Conservation (phyloP, 2,888 invertebrate genomes). For the Ypsolopha scabrella region DNA sequence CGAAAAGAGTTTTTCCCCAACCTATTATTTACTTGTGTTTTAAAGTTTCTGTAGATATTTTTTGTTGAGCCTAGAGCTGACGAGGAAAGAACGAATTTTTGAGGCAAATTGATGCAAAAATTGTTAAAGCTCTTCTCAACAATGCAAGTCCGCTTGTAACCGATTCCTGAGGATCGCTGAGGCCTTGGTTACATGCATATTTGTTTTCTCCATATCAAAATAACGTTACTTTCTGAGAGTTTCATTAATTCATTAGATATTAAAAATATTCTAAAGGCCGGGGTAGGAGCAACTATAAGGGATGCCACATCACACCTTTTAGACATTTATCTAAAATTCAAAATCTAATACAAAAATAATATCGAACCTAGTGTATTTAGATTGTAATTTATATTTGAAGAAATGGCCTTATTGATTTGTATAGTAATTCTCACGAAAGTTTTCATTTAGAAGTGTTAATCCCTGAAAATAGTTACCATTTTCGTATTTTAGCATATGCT, state of each 20-base stretch:
- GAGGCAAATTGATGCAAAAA: too few species aligned
- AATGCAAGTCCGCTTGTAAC: constrained; percentile 58
- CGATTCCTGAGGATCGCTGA: constrained; percentile 27
- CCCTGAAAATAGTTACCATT: constrained; percentile 70
- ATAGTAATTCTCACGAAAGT: not conserved
- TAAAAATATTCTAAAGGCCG: constrained; percentile 39
- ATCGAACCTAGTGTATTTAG: too few species aligned
- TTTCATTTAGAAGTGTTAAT: constrained; percentile 42
- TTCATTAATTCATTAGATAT: constrained; percentile 52
- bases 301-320: constrained; percentile 33
- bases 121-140: constrained; percentile 26
- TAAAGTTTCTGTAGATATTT: too few species aligned
- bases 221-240: constrained; percentile 32
- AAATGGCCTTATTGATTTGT: too few species aligned
- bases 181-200: constrained; percentile 65
- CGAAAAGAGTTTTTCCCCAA: too few species aligned
- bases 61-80: too few species aligned
- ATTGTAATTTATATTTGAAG: too few species aligned
- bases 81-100: too few species aligned
- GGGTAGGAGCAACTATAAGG: constrained; percentile 53
- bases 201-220: constrained; percentile 47
- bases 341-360: not conserved
- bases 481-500: constrained; percentile 54
- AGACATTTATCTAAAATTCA: not conserved
- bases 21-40: too few species aligned